Conservation (phyloP, 2,113 vertebrate genomes). For the Galeopterus variegatus region DNA sequence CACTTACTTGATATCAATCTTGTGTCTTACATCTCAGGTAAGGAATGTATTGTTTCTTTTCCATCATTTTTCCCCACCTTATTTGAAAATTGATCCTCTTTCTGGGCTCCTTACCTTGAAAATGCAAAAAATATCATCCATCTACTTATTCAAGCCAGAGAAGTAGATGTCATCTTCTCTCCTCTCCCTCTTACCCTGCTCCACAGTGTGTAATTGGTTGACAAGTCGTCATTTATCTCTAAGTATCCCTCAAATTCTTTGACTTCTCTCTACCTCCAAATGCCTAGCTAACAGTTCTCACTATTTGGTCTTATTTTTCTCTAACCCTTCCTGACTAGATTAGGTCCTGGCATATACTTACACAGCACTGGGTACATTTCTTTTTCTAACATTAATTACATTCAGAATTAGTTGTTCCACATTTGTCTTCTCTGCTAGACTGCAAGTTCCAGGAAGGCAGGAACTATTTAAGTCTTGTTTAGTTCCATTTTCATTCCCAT, state of each 20-base stretch:
- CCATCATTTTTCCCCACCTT: neutral
- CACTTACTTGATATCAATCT: neutral
- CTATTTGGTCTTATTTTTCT: neutral
- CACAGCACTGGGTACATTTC: neutral
- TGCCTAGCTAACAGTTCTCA: neutral
- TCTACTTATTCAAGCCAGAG: neutral
- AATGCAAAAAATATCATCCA: neutral
- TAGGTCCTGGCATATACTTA: neutral
- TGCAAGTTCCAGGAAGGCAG: neutral
- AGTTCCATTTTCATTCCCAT: neutral
- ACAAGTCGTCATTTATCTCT: neutral
- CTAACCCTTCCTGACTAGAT: constrained; percentile 2
- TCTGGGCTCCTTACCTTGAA: neutral
- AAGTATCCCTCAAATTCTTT: neutral
- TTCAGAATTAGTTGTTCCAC: neutral
- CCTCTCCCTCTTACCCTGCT: neutral
- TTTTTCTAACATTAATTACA: neutral
- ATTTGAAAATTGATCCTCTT: neutral
- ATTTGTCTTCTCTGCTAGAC: neutral
- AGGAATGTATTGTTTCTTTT: neutral
- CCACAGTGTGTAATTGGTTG: neutral
- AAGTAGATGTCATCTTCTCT: neutral
- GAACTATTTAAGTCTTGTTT: neutral
- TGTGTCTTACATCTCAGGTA: neutral
- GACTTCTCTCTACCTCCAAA: neutral